These are phyloP conservation scores for Ispidina lecontei DNA, from an alignment of 2,797 vertebrate genomes.

Conservation along the genomic window DNA sequence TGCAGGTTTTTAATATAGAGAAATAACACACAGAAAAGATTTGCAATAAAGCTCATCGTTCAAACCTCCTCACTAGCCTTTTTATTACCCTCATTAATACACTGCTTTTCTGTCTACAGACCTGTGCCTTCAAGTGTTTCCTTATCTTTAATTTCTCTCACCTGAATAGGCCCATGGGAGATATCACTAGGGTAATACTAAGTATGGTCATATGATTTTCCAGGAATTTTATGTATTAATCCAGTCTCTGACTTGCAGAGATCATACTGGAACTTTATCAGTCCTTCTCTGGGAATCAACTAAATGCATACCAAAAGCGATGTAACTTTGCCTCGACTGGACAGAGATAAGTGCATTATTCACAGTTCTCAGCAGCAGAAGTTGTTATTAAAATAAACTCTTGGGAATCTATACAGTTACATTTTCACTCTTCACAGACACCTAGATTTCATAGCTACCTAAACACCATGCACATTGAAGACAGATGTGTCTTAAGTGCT, in stretches of 20 bases:
- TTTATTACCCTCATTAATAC: conserved; percentile 46
- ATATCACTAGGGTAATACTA: conserved; percentile 3
- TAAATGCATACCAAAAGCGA: neutral
- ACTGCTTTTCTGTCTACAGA: conserved; percentile 5
- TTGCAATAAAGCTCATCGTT: conserved; percentile 29
- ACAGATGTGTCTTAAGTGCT: neutral
- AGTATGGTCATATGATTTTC: neutral
- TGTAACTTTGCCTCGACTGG: neutral
- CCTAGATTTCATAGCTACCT: neutral
- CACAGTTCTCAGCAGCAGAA: neutral
- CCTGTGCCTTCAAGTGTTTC: neutral
- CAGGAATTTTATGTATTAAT: neutral
- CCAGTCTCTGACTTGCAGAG: neutral
- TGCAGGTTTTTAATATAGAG: neutral
- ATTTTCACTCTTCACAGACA: neutral
- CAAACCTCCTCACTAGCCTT: neutral
- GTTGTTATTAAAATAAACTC: neutral
- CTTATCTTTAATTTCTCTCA: conserved; percentile 10
- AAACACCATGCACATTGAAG: neutral
- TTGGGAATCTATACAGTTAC: neutral
- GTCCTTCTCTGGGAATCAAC: neutral
- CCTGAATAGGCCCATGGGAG: conserved; percentile 13
- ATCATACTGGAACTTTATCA: neutral
- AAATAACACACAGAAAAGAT: neutral
- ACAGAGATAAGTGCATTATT: neutral